A percentile compares a stretch with the other conserved stretches of the same genome.
These are phyloP conservation scores for Meloidogyne chitwoodi DNA, from an alignment of 1,140 invertebrate genomes.

Conservation along the genomic window DNA sequence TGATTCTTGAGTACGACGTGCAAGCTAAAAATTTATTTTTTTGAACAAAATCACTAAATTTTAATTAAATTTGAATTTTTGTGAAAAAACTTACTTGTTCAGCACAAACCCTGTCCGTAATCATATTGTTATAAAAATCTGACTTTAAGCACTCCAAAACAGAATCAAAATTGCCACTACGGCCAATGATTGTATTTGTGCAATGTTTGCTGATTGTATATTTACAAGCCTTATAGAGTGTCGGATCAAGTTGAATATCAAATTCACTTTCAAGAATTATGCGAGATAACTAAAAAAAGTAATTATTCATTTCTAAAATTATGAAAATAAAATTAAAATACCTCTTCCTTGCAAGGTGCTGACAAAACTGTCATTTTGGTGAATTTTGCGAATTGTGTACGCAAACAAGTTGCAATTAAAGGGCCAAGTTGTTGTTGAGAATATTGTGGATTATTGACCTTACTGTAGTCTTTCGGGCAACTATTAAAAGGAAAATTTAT, in stretches of 20 bases:
- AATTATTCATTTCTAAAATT: background rate
- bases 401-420: constrained; percentile 46
- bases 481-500: constrained; percentile 30
- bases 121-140: constrained; percentile 56
- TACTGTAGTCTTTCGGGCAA: constrained; percentile 47
- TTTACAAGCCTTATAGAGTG: constrained; percentile 74
- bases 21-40: constrained; percentile 62
- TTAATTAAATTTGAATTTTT: no score
- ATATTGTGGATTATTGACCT: constrained; percentile 46
- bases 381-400: constrained; percentile 51
- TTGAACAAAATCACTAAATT: background rate
- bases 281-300: constrained; percentile 44
- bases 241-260: constrained; percentile 82
- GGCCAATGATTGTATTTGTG: constrained; percentile 59
- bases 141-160: constrained; percentile 56
- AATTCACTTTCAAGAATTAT: constrained; percentile 57
- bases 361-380: constrained; percentile 35
- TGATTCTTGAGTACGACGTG: constrained; percentile 66
- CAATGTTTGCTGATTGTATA: constrained; percentile 74
- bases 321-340: constrained; percentile 22
- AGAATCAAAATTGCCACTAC: constrained; percentile 51
- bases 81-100: constrained; percentile 24
- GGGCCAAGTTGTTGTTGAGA: constrained; percentile 41
- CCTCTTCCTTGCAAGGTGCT: constrained; percentile 48
- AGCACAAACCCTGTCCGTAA: constrained; percentile 47